Percentiles rank a stretch among this genome's conserved stretches.
phyloP scores from a whole-genome alignment of 2,113 vertebrate species.

The Rafetus swinhoei region DNA sequence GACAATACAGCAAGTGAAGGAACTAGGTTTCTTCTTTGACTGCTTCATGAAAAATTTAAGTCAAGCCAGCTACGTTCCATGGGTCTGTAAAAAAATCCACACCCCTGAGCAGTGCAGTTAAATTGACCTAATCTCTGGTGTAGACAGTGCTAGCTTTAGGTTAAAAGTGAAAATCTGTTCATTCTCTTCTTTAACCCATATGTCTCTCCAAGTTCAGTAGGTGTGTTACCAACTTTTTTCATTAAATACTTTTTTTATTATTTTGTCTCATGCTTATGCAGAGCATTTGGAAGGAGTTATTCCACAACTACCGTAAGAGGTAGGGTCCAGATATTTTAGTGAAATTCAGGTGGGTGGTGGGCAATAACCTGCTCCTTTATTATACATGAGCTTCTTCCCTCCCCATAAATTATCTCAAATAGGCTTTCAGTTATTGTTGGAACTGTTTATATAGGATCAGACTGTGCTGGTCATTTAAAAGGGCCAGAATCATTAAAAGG shows the following conservation, averaged over 20 bases:
- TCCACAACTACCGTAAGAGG: slow-evolving; percentile 24
- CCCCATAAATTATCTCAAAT: neutral
- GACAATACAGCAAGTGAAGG: neutral
- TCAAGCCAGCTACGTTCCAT: too few species aligned
- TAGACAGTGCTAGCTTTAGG: too few species aligned
- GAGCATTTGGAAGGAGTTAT: slow-evolving; percentile 43
- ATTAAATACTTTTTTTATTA: neutral
- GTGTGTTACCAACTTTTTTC: neutral
- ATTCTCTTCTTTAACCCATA: neutral
- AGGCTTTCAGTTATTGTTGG: slow-evolving; percentile 23
- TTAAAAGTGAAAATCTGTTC: too few species aligned
- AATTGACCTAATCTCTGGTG: too few species aligned
- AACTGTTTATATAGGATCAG: slow-evolving; percentile 1
- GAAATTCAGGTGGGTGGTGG: neutral
- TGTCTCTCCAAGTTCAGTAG: neutral
- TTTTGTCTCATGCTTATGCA: neutral
- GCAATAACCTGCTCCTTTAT: neutral
- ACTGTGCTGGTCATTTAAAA: neutral
- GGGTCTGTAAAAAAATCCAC: too few species aligned
- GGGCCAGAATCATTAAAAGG: neutral
- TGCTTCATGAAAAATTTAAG: neutral
- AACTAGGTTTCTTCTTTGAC: neutral
- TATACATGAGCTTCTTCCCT: rapidly evolving
- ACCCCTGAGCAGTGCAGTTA: too few species aligned
- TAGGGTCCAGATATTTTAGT: neutral